Evolutionary conservation across 2,113 vertebrate species (phyloP).

Genomic region (Parotia lawesii): DNA sequence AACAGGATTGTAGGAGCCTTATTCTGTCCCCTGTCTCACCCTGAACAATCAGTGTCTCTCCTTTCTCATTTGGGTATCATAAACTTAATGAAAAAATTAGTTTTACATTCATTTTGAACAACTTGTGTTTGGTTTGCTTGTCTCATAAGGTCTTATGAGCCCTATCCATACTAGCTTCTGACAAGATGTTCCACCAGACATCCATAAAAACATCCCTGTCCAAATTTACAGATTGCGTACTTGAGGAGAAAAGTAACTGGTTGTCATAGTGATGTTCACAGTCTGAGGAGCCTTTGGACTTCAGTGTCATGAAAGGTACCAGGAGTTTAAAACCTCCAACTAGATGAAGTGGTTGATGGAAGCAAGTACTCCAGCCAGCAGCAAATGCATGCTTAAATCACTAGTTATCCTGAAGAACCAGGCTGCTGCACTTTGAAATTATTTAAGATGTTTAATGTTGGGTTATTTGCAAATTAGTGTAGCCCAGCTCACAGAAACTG

Average conservation of each 20-base stretch:
- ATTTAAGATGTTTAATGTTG: neutral
- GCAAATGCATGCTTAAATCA: neutral
- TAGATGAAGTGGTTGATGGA: neutral
- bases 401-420: neutral
- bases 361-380: neutral
- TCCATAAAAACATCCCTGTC: neutral
- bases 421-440: neutral
- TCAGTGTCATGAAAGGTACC: neutral
- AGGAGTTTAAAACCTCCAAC: neutral
- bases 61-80: neutral
- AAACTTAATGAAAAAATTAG: neutral
- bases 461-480: neutral
- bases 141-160: fast-evolving
- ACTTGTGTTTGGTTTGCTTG: neutral
- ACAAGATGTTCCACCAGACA: neutral
- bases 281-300: neutral
- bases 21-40: neutral
- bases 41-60: neutral
- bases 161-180: neutral
- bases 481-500: neutral
- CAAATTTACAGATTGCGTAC: neutral
- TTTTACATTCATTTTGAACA: neutral
- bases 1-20: neutral
- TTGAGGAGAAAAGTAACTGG: neutral
- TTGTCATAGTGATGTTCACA: neutral